Base-by-base conservation (phyloP, 1,140 invertebrate species). In the Procambarus virginalis region DNA sequence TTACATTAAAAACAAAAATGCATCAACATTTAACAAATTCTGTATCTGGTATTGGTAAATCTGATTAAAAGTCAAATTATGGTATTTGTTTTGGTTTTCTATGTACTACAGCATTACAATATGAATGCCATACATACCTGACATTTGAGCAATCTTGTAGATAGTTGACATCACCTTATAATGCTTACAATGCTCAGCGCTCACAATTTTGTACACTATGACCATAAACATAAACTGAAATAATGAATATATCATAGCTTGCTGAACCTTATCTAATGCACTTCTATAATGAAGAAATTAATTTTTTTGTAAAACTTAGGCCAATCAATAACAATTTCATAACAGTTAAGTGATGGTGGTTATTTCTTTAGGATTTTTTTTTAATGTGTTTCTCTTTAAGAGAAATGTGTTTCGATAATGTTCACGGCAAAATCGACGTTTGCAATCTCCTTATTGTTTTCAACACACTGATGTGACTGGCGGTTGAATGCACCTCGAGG, bases 31-130 rank as follows among this genome's bases (percentile, higher is more conserved):
- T 22, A 73, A 73, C 68, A 34, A 75, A 84, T 73, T 75, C 9
- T 5, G 51, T 55, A 51, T 9, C 17, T 81, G 49, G 79, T 22
- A 81, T 60, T 20, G 9, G 22, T 81, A 20, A 81, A 4, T 79
- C 79, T 49, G 70, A 75, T 84, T 84, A 84, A 84, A 84, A 84
- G 75, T 70, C 49, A 22, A 81, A 75, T 80, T 78, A 79, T 76
- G 51, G 12, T 55, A 9, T 55, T 55, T 22, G 78, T 70, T 60
- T 46, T 58, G 45, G 17, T 75, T 51, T 88, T 78, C 55, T 78
- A 83, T 89, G 80, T 89, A 79, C 48, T 89, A 89, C 75, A 84
- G 88, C 82, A 84, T 78, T 84, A 78, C 88, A 89, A 84, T 89
- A 89, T 89, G 88, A 89, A 84, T 84, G 82, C 88, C 58, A 76